Conservation (phyloP, 2,888 invertebrate species). For the Notodonta ziczac region DNA sequence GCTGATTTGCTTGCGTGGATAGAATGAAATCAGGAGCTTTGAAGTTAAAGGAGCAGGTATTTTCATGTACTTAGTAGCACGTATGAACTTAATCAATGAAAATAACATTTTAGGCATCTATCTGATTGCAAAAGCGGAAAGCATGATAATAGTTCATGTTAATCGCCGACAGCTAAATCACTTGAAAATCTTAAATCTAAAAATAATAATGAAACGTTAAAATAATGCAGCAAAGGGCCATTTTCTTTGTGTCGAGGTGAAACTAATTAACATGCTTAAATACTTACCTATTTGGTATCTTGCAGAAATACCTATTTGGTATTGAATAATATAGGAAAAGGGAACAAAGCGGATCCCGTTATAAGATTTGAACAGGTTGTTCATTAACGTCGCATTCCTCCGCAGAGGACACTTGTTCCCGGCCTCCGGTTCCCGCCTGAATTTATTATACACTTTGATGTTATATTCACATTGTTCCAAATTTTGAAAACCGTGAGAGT, state of each 20-base stretch:
- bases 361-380: constrained; percentile 17
- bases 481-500: background rate
- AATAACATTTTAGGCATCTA: too few species aligned
- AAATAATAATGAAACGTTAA: too few species aligned
- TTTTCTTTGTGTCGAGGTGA: background rate
- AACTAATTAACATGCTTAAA: background rate
- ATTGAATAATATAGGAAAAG: constrained; percentile 14
- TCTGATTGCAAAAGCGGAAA: too few species aligned
- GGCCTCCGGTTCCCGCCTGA: constrained; percentile 5
- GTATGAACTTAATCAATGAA: too few species aligned
- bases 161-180: too few species aligned
- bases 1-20: too few species aligned
- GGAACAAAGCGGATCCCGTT: constrained; percentile 15
- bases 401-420: constrained; percentile 13
- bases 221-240: too few species aligned
- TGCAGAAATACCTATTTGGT: background rate
- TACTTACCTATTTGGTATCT: background rate
- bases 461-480: constrained; percentile 15
- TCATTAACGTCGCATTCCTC: constrained; percentile 25
- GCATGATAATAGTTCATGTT: too few species aligned
- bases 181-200: background rate
- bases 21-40: too few species aligned
- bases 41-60: too few species aligned
- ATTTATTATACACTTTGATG: constrained; percentile 18
- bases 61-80: too few species aligned